Evolutionary conservation across 2,888 invertebrate genomes (phyloP), one percentile per base, ranked within the genome.

Genomic region (Thecophora atra): DNA sequence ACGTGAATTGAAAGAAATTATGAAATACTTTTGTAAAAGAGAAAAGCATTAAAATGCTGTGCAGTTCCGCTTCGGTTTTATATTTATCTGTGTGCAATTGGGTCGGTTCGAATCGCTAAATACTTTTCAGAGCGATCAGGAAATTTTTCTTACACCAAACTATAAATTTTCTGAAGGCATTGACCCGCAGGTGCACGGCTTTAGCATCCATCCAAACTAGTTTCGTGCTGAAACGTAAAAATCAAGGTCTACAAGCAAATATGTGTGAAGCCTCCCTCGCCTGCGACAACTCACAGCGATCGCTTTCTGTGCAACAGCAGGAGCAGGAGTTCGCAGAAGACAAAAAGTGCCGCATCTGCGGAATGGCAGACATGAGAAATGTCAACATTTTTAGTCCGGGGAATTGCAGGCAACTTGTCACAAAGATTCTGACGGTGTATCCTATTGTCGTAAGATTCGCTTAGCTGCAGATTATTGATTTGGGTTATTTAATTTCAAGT

Each of bases 271-370:
- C 21, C 60, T 62, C 47, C 17, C 7, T 19, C 21, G 42, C 24
- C 15, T 26, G 68, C n/a, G 17, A 26, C 62, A 51, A 19, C 19
- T 42, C 24, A 5, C 47, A 47, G 5, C 47, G 47, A 11, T 3
- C 13, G 47, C 47, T 5, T 11, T 5, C 4, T 17, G 15, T 5
- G 47, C 47, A 47, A 2, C 30, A 60, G 58, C 66, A 56, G 24
- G 3, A 56, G 26, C 63, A 71, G 51, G 60, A 73, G 30, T 75
- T 66, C 56, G 19, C 72, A 28, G 80, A 80, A 64, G 78, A 81
- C 71, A 82, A 81, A 77, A 79, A 79, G 26, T 83, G 82, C 69
- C 79, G 82, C 15, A 78, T 83, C 65, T 83, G 82, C 72, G 82
- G 82, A 54, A 74, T 75, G 37, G 78, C 80, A 66, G 78, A 81